A percentile compares a stretch with the other conserved stretches of the same genome.
Conservation (phyloP, 2,888 invertebrate genomes). For the Tenthredo distinguenda region DNA sequence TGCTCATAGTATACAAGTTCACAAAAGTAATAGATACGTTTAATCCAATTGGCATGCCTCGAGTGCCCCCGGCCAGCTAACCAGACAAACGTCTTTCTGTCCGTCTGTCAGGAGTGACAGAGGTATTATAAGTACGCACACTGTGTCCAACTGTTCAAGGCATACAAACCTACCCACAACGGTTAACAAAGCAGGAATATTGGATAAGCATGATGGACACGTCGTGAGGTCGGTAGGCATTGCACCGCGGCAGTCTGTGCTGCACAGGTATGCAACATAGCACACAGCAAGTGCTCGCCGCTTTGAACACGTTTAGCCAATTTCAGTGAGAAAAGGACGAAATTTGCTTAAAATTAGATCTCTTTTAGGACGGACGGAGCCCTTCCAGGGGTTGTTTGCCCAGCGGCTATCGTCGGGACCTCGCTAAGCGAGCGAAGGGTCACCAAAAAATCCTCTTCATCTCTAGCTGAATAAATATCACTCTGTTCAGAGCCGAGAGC, state of each 20-base stretch:
- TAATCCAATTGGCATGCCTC: conserved; percentile 75
- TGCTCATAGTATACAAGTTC: conserved; percentile 53
- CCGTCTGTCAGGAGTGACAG: conserved; percentile 56
- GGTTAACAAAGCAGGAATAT: conserved; percentile 68
- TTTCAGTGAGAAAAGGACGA: conserved; percentile 65
- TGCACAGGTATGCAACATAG: not conserved
- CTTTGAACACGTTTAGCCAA: conserved; percentile 69
- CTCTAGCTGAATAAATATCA: too few relatives aligned
- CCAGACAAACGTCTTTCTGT: conserved; percentile 35
- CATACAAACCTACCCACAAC: conserved; percentile 59
- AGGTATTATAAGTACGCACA: conserved; percentile 48
- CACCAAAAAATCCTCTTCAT: not conserved
- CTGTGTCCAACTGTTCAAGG: conserved; percentile 17
- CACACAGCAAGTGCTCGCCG: conserved; percentile 33
- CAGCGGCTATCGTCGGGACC: not conserved
- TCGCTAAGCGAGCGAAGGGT: conserved; percentile 1
- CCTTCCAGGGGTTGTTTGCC: conserved; percentile 9
- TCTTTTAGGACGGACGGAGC: conserved; percentile 39
- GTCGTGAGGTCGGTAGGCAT: not conserved
- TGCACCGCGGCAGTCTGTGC: not conserved
- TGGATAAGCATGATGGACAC: conserved; percentile 70
- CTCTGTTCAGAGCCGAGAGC: too few relatives aligned
- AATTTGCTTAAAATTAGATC: conserved; percentile 72
- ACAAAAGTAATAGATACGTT: conserved; percentile 77
- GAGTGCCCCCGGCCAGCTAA: conserved; percentile 27